phyloP scores from a whole-genome alignment of 2,797 vertebrate genomes.

The Australoheros facetus region DNA sequence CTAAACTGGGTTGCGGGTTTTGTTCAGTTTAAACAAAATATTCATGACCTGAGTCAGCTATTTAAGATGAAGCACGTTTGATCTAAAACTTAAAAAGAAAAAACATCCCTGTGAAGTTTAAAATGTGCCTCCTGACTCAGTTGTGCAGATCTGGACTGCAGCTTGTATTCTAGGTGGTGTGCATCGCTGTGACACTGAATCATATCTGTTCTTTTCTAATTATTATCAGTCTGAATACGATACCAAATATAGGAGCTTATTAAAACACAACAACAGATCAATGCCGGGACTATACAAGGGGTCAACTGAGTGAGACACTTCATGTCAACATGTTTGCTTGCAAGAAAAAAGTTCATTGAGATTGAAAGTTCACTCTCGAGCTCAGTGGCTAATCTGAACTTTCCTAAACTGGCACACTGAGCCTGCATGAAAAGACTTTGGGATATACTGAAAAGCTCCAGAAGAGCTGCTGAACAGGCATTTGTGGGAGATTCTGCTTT shows the following conservation, averaged over 20 bases:
- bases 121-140: background rate
- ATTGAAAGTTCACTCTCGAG: background rate
- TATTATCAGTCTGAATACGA: background rate
- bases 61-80: background rate
- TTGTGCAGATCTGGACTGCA: accelerated
- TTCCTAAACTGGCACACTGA: background rate
- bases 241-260: background rate
- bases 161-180: background rate
- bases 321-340: accelerated
- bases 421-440: background rate
- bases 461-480: accelerated
- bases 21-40: background rate
- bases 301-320: background rate
- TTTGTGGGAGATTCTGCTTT: background rate
- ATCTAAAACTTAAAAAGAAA: background rate
- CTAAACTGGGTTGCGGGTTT: background rate
- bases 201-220: background rate
- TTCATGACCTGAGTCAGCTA: background rate
- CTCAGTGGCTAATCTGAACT: background rate
- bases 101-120: background rate
- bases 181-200: background rate
- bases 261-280: background rate
- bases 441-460: background rate
- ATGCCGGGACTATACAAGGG: background rate
- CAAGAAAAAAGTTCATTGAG: background rate